phyloP scores from a whole-genome alignment of 2,797 vertebrate genomes.

The Aphelocoma californica region DNA sequence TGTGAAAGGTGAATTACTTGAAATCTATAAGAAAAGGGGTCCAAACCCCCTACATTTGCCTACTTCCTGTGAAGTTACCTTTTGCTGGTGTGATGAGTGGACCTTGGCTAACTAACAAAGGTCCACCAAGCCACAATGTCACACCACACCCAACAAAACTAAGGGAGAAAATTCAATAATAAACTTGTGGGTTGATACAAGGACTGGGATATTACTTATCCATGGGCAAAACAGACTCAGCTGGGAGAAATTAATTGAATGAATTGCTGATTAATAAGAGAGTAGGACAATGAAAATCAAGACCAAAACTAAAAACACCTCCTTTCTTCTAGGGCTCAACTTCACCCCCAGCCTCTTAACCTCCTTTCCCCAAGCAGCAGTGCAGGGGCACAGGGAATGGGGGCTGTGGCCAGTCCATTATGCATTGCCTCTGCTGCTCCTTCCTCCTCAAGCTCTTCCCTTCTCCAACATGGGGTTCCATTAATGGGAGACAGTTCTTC shows the following conservation, averaged over 20 bases:
- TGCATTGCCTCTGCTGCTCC: neutral
- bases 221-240: neutral
- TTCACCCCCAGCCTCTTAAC: neutral
- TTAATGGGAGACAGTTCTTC: neutral
- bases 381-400: neutral
- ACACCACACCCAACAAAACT: neutral
- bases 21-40: neutral
- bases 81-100: neutral
- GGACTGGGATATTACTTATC: neutral
- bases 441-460: neutral
- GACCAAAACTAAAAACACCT: neutral
- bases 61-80: neutral
- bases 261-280: neutral
- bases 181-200: neutral
- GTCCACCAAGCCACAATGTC: neutral
- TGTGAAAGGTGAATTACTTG: neutral
- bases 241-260: neutral
- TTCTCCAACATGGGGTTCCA: neutral
- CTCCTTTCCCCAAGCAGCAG: neutral
- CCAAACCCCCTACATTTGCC: rapidly evolving
- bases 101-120: neutral
- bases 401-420: neutral
- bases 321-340: neutral
- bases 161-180: neutral
- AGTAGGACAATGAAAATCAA: neutral